Conservation (phyloP, 2,113 vertebrate genomes). For the Mustela lutreola region DNA sequence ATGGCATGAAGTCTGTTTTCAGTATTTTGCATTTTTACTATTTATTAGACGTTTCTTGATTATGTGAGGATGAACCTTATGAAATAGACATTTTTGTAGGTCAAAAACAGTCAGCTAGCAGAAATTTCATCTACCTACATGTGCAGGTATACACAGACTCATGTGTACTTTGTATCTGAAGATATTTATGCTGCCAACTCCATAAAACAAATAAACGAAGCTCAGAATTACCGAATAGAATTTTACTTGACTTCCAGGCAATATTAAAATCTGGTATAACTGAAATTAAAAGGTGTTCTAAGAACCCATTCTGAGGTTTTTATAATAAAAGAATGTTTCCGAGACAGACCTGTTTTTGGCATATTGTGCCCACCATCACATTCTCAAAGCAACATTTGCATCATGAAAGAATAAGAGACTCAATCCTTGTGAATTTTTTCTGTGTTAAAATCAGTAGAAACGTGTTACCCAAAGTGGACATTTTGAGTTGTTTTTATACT, state of each 20-base stretch:
- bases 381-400: conserved; percentile 26
- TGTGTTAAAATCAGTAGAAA: background rate
- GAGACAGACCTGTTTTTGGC: background rate
- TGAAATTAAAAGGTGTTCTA: background rate
- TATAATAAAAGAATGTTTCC: background rate
- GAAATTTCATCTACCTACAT: background rate
- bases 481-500: background rate
- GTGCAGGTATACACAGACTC: background rate
- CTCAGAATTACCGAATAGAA: background rate
- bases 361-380: background rate
- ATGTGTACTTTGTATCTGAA: background rate
- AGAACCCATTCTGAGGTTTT: background rate
- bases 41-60: background rate
- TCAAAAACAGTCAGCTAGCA: background rate
- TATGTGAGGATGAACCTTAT: background rate
- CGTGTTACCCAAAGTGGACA: background rate
- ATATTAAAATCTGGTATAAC: background rate
- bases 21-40: background rate
- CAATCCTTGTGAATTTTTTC: background rate
- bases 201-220: background rate
- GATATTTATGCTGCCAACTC: background rate
- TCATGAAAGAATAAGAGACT: background rate
- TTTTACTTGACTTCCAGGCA: background rate
- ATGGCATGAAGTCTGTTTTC: background rate
- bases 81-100: background rate